Percentiles rank a stretch among this genome's conserved stretches.
Evolutionary conservation across 2,888 invertebrate genomes (phyloP).

Genomic region (Drosophila mayaguana): DNA sequence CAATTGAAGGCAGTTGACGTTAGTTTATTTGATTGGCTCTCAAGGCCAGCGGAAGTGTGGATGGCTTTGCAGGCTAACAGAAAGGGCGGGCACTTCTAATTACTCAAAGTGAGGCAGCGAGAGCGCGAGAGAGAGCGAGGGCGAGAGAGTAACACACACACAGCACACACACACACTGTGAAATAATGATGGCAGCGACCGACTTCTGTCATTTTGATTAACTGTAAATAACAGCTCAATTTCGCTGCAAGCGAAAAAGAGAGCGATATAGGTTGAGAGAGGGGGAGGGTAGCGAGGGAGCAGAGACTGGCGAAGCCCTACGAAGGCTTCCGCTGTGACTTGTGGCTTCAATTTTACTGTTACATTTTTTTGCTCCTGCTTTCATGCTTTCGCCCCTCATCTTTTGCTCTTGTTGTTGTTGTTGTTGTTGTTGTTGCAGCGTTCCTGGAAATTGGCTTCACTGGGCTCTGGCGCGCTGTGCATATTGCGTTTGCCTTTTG

Average conservation of each 20-base stretch:
- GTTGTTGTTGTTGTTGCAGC: constrained; percentile 10
- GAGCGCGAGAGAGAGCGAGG: neutral
- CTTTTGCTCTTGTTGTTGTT: constrained; percentile 11
- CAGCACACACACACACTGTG: neutral
- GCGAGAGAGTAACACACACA: neutral
- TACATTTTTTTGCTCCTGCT: constrained; percentile 35
- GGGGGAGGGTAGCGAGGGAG: neutral
- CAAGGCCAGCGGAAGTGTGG: constrained; percentile 82
- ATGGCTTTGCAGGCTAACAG: constrained; percentile 7
- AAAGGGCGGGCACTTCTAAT: constrained; percentile 54
- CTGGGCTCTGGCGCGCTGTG: constrained; percentile 16
- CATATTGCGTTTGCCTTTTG: constrained; percentile 38
- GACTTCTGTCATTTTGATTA: constrained; percentile 71
- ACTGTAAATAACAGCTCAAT: constrained; percentile 69
- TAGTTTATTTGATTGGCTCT: constrained; percentile 73
- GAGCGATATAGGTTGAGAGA: neutral
- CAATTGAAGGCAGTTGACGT: constrained; percentile 57
- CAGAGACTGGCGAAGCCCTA: constrained; percentile 48
- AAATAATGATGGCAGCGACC: constrained; percentile 34
- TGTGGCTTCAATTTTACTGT: constrained; percentile 61
- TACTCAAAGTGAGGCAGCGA: constrained; percentile 20
- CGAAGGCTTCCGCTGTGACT: constrained; percentile 46
- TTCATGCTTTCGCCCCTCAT: constrained; percentile 12
- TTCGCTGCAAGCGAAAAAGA: constrained; percentile 32
- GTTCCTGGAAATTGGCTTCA: constrained; percentile 47